These are phyloP conservation scores for Blera fallax DNA, from an alignment of 2,888 invertebrate genomes.

Conservation along the genomic window DNA sequence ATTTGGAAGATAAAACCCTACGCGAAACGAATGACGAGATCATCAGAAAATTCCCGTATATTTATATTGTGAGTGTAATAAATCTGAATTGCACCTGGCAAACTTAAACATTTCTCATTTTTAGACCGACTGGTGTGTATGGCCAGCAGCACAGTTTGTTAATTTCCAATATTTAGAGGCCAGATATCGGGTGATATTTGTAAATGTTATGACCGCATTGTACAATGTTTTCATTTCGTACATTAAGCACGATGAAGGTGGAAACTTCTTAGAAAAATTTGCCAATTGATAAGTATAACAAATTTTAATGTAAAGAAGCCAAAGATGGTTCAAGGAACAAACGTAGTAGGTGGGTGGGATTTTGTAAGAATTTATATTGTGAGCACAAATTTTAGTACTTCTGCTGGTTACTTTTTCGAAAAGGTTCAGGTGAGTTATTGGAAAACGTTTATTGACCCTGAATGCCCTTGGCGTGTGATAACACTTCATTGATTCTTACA, in stretches of 20 bases:
- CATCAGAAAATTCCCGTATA: constrained; percentile 86
- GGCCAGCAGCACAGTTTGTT: constrained; percentile 95
- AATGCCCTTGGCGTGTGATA: too few species aligned
- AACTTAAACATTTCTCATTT: background rate
- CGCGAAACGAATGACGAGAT: constrained; percentile 85
- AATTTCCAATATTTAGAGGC: constrained; percentile 94
- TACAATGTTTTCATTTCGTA: constrained; percentile 95
- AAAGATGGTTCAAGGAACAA: too few species aligned
- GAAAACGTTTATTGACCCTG: too few species aligned
- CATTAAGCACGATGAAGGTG: constrained; percentile 86
- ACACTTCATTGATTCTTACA: too few species aligned
- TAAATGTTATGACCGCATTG: constrained; percentile 91
- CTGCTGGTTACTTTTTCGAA: too few species aligned
- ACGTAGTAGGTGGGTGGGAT: too few species aligned
- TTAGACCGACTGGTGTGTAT: constrained; percentile 93
- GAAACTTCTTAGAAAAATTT: constrained; percentile 60
- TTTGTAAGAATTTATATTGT: too few species aligned
- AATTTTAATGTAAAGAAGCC: too few species aligned
- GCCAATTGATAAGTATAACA: too few species aligned
- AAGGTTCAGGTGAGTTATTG: too few species aligned
- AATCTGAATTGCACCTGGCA: background rate
- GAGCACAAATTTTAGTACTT: too few species aligned
- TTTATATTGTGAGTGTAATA: constrained; percentile 86
- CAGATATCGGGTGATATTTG: constrained; percentile 92
- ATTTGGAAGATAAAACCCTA: constrained; percentile 86